These are phyloP conservation scores for Stomorhina lunata DNA, from an alignment of 2,888 invertebrate species.

Conservation along the genomic window DNA sequence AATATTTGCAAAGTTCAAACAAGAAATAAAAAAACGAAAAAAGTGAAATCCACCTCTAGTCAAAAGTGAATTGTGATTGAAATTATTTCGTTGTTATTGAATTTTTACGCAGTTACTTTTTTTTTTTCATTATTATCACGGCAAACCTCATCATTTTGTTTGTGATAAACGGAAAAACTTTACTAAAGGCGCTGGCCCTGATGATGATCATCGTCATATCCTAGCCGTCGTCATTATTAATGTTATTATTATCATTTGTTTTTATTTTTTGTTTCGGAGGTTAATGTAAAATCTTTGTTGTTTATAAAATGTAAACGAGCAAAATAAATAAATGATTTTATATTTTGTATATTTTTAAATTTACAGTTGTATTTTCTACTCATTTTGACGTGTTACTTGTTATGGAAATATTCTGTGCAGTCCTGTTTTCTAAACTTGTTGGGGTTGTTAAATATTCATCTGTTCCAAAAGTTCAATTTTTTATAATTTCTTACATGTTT, in stretches of 20 bases:
- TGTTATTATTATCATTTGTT: neutral
- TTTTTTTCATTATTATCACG: conserved; percentile 30
- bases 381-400: neutral
- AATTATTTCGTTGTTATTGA: conserved; percentile 56
- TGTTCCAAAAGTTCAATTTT: conserved; percentile 18
- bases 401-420: neutral
- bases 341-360: neutral
- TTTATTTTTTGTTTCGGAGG: neutral
- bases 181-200: no score
- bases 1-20: neutral
- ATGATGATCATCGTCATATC: neutral
- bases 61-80: conserved; percentile 40
- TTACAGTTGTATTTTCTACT: conserved; percentile 26
- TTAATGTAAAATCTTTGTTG: neutral
- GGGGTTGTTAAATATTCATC: neutral
- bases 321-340: neutral
- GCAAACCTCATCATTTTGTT: neutral
- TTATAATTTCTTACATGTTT: conserved; percentile 34
- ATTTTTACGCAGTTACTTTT: conserved; percentile 46
- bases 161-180: neutral
- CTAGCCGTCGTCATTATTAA: no score
- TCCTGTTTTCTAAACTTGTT: neutral
- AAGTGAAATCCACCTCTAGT: neutral
- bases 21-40: neutral
- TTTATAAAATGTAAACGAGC: neutral